phyloP scores from a whole-genome alignment of 1,140 invertebrate species.

The Amyelois transitella region DNA sequence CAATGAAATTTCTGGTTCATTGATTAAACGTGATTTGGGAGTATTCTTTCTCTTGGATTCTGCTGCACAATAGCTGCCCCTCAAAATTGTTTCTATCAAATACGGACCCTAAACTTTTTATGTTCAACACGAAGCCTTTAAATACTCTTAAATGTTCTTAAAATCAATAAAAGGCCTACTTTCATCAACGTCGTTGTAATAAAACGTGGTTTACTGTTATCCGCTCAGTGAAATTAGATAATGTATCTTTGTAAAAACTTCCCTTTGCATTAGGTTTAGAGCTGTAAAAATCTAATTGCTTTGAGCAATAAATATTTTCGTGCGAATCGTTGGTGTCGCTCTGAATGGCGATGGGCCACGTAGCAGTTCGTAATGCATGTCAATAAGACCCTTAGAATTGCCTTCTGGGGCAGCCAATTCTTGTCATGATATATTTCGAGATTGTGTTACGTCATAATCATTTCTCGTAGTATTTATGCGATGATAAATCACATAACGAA shows the following conservation, averaged over 20 bases:
- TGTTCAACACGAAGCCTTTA: slow-evolving; percentile 47
- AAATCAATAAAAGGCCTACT: slow-evolving; percentile 68
- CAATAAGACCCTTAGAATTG: slow-evolving; percentile 41
- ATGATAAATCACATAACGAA: too few relatives aligned
- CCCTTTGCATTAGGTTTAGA: slow-evolving; percentile 32
- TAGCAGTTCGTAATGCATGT: slow-evolving; percentile 42
- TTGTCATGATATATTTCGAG: slow-evolving; percentile 26
- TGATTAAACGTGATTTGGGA: neutral
- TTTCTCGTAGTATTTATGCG: too few relatives aligned
- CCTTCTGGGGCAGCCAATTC: slow-evolving; percentile 22
- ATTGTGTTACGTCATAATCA: slow-evolving; percentile 17
- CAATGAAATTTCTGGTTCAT: too few relatives aligned
- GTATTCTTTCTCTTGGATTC: neutral
- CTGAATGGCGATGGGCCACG: slow-evolving; percentile 42
- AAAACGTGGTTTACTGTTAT: slow-evolving; percentile 66
- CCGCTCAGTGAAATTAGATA: slow-evolving; percentile 58
- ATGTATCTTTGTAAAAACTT: slow-evolving; percentile 53
- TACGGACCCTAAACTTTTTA: slow-evolving; percentile 42
- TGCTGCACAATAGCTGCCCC: slow-evolving; percentile 5
- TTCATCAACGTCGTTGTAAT: slow-evolving; percentile 61
- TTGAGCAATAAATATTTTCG: slow-evolving; percentile 48
- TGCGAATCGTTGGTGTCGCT: slow-evolving; percentile 26
- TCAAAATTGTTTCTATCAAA: slow-evolving; percentile 33
- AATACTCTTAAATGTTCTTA: slow-evolving; percentile 63
- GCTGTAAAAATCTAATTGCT: slow-evolving; percentile 50